A percentile compares a stretch with the other conserved stretches of the same genome.
These are phyloP conservation scores for Lampropteryx suffumata DNA, from an alignment of 2,888 invertebrate species.

Conservation along the genomic window DNA sequence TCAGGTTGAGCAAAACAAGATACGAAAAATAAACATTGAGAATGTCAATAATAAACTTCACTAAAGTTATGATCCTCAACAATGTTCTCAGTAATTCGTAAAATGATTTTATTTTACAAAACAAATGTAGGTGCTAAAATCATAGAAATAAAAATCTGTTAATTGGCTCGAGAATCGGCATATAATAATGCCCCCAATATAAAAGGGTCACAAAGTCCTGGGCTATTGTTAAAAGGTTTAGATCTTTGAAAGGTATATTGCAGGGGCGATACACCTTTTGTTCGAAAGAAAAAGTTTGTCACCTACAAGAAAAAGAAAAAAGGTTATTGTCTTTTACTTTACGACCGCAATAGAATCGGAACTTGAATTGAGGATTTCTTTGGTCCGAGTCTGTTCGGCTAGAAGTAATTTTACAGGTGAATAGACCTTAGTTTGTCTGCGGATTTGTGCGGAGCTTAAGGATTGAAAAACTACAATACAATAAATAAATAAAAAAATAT, in stretches of 20 bases:
- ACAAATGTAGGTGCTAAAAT: no score
- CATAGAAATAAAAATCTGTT: conserved; percentile 7
- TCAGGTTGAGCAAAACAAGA: no score
- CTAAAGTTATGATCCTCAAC: no score
- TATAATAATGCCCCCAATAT: conserved; percentile 25
- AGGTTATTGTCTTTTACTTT: conserved; percentile 27
- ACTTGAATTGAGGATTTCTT: conserved; percentile 19
- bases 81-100: no score
- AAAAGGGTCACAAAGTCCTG: conserved; percentile 26
- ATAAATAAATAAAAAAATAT: no score
- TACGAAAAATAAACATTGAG: no score
- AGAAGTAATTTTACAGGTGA: conserved; percentile 22
- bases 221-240: conserved; percentile 25
- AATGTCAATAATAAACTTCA: no score
- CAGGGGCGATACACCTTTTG: conserved; percentile 27
- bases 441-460: not conserved
- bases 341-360: conserved; percentile 22
- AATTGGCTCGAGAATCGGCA: conserved; percentile 17
- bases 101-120: not conserved
- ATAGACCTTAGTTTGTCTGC: conserved; percentile 9
- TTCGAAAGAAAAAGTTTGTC: conserved; percentile 33
- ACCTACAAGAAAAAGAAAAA: conserved; percentile 22
- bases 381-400: conserved; percentile 7
- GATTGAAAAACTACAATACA: not conserved
- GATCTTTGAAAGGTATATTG: no score